A percentile compares a stretch with the other conserved stretches of the same genome.
Conservation (phyloP, 2,113 vertebrate species). For the Crotalus horridus region DNA sequence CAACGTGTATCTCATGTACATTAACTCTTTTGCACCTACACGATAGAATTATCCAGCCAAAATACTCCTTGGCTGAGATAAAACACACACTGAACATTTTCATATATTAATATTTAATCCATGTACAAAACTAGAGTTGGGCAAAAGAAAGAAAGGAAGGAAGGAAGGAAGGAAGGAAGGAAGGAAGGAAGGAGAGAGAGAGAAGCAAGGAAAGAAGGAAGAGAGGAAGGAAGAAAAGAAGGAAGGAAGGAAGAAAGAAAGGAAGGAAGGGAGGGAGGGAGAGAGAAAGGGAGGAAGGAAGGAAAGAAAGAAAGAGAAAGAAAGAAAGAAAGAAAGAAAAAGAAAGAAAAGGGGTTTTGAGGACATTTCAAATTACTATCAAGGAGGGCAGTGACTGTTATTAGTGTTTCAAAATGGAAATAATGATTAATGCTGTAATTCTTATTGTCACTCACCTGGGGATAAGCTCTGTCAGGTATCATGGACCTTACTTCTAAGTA, state of each 20-base stretch:
- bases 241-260: no score
- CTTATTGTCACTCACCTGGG: neutral
- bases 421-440: neutral
- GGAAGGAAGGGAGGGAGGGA: no score
- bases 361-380: neutral
- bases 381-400: neutral
- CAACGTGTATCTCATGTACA: constrained; percentile 8
- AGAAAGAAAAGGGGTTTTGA: neutral
- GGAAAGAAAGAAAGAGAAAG: no score
- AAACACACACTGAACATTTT: constrained; percentile 1
- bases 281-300: no score
- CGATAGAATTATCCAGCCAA: neutral
- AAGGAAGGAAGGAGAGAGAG: no score
- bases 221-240: no score
- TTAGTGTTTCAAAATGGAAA: neutral
- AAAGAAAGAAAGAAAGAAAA: neutral
- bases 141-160: neutral
- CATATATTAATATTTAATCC: neutral
- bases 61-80: neutral
- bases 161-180: no score
- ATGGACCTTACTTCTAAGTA: neutral
- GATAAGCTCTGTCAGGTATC: neutral
- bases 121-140: neutral
- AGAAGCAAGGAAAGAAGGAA: neutral
- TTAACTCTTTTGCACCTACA: neutral